Conservation (phyloP, 2,797 vertebrate genomes). For the Scarus forsteni region DNA sequence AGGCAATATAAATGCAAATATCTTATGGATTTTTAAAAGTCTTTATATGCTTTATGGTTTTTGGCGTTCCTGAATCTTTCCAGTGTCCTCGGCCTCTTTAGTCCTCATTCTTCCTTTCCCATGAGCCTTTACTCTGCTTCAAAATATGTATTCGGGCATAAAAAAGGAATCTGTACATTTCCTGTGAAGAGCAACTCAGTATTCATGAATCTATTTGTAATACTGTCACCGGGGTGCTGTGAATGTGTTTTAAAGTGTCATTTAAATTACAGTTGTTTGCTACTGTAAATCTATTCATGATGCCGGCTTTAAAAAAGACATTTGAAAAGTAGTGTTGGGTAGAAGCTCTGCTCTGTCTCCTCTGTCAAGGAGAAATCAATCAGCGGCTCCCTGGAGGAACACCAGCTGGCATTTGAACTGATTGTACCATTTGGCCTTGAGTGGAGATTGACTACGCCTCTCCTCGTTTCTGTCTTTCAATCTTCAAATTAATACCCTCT, state of each 20-base stretch:
- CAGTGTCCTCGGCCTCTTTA: background rate
- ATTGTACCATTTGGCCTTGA: constrained; percentile 68
- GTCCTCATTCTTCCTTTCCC: background rate
- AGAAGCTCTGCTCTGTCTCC: constrained; percentile 55
- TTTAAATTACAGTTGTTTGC: constrained; percentile 52
- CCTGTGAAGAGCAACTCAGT: constrained; percentile 19
- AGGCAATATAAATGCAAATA: background rate
- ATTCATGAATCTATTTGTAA: constrained; percentile 38
- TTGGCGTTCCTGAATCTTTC: constrained; percentile 8
- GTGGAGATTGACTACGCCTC: constrained; percentile 57
- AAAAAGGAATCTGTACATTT: constrained; percentile 11
- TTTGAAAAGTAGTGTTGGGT: constrained; percentile 47
- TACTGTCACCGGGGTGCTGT: constrained; percentile 27
- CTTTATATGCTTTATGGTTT: background rate
- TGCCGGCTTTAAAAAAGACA: constrained; percentile 41
- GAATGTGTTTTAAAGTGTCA: constrained; percentile 41
- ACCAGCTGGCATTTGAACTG: constrained; percentile 71
- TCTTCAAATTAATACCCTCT: constrained; percentile 74
- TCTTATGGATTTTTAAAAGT: background rate
- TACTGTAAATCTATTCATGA: constrained; percentile 48
- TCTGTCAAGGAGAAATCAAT: constrained; percentile 79
- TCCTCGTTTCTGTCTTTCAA: constrained; percentile 57
- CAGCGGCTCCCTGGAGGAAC: constrained; percentile 68
- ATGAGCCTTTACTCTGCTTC: background rate
- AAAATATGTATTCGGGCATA: constrained; percentile 8